These are phyloP conservation scores for Trachythela sp. DNA, from an alignment of 64 coral and sea anemone genomes.

Conservation along the genomic window DNA sequence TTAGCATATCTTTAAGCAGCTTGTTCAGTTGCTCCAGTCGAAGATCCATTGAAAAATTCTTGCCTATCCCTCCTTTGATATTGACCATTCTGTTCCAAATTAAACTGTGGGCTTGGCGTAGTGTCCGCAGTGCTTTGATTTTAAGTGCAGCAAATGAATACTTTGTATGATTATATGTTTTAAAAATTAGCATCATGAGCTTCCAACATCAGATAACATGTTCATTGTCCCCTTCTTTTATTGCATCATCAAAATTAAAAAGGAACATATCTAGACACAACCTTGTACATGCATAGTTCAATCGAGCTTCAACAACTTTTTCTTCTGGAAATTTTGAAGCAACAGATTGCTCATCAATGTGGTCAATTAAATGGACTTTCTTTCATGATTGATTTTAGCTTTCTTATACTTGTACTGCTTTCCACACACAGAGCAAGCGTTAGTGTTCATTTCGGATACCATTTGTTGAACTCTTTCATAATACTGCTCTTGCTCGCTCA, in stretches of 20 bases:
- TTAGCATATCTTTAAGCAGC: slow-evolving; percentile 41
- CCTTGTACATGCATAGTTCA: slow-evolving; percentile 39
- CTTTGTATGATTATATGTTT: slow-evolving; percentile 6
- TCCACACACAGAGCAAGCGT: not conserved
- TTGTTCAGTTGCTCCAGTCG: slow-evolving; percentile 50
- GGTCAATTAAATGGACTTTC: not conserved
- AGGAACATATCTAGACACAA: slow-evolving; percentile 27
- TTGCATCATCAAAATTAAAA: slow-evolving; percentile 42
- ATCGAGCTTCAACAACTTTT: slow-evolving; percentile 9
- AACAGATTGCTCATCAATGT: not conserved
- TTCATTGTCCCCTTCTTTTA: slow-evolving; percentile 47
- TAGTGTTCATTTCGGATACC: not conserved
- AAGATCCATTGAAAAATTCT: slow-evolving; percentile 35
- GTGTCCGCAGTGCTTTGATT: not conserved
- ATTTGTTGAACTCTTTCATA: slow-evolving; percentile 1
- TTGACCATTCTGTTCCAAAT: slow-evolving; percentile 49
- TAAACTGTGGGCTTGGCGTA: slow-evolving; percentile 23
- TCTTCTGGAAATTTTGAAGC: not conserved
- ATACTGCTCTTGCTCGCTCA: slow-evolving; percentile 12
- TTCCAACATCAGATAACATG: slow-evolving; percentile 33
- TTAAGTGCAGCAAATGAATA: slow-evolving; percentile 45
- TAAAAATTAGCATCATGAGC: slow-evolving; percentile 25
- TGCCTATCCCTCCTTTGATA: slow-evolving; percentile 14
- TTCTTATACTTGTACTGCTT: not conserved
- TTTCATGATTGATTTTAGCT: slow-evolving; percentile 6